Conservation (phyloP, 1,140 invertebrate genomes). For the Leucophenga varia region DNA sequence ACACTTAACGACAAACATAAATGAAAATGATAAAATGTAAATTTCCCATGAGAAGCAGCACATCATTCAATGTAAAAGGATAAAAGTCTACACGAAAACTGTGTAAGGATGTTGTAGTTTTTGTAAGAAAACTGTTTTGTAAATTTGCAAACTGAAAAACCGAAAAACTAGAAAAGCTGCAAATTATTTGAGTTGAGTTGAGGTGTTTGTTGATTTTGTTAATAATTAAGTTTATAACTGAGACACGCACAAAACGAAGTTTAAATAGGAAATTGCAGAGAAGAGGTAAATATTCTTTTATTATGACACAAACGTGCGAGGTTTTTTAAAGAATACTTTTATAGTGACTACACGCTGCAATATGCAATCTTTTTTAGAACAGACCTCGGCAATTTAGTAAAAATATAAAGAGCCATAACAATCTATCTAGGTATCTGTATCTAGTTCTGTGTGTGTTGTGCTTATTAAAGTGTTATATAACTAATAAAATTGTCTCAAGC, state of each 20-base stretch:
- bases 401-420: constrained; percentile 6
- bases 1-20: too few relatives aligned
- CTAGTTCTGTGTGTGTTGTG: constrained; percentile 38
- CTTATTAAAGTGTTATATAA: too few relatives aligned
- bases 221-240: constrained; percentile 49
- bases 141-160: too few relatives aligned
- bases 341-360: constrained; percentile 9
- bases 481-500: too few relatives aligned
- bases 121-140: too few relatives aligned
- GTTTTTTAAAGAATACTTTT: too few relatives aligned
- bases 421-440: constrained; percentile 27
- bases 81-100: too few relatives aligned
- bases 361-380: constrained; percentile 8
- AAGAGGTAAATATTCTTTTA: background rate
- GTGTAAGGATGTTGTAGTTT: too few relatives aligned
- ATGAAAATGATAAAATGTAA: constrained; percentile 45
- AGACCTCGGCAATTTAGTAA: background rate
- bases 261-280: constrained; percentile 5
- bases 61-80: too few relatives aligned
- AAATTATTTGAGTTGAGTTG: constrained; percentile 16
- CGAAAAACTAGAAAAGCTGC: too few relatives aligned
- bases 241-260: constrained; percentile 32
- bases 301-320: too few relatives aligned
- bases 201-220: constrained; percentile 34
- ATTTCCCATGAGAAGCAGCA: constrained; percentile 35